These are phyloP conservation scores for Nymphalis io DNA, from an alignment of 1,140 invertebrate species.

Conservation along the genomic window DNA sequence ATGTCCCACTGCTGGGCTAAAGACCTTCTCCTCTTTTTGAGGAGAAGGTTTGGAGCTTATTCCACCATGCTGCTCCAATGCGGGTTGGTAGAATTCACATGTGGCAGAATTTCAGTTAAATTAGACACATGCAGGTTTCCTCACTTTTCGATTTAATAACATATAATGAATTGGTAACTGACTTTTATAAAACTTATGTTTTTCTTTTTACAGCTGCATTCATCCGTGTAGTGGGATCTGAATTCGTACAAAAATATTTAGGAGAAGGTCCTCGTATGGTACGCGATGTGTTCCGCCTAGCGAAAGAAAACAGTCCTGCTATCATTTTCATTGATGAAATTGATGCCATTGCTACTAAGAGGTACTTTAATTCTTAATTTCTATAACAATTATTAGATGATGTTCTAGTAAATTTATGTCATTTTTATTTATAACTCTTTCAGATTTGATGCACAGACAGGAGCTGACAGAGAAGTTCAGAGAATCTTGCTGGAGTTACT, in stretches of 20 bases:
- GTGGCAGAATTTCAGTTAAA: no score
- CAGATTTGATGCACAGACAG: slow-evolving; percentile 98
- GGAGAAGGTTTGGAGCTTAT: no score
- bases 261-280: slow-evolving; percentile 99
- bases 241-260: slow-evolving; percentile 99
- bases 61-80: no score
- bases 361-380: slow-evolving; percentile 66
- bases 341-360: slow-evolving; percentile 98
- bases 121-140: no score
- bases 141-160: no score
- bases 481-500: slow-evolving; percentile 97
- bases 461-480: slow-evolving; percentile 99
- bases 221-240: slow-evolving; percentile 98
- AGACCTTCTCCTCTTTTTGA: no score
- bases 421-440: slow-evolving; percentile 15
- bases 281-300: slow-evolving; percentile 98
- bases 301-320: slow-evolving; percentile 99
- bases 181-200: no score
- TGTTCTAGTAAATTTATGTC: no score
- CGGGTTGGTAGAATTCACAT: no score
- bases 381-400: no score
- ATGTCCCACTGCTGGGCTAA: no score
- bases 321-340: slow-evolving; percentile 99
- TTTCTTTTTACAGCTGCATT: slow-evolving; percentile 88
- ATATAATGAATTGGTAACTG: no score